A percentile compares a stretch with the other conserved stretches of the same genome.
Conservation (phyloP, 1,140 invertebrate species). For the Sarcophaga peregrina region DNA sequence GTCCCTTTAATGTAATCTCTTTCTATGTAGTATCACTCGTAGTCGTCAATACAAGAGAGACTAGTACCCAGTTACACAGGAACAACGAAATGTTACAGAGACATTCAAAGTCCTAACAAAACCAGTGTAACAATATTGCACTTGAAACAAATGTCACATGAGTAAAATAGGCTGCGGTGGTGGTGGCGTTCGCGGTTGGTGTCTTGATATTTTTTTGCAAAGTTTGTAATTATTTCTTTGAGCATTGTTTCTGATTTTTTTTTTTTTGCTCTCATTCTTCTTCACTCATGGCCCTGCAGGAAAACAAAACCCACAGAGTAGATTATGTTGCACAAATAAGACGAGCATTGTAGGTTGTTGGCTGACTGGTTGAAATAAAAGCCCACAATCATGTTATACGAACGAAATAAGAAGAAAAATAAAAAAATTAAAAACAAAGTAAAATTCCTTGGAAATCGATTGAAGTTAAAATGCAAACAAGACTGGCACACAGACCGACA, state of each 20-base stretch:
- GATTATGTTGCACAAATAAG: constrained; percentile 20
- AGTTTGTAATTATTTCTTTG: constrained; percentile 16
- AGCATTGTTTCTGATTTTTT: background rate
- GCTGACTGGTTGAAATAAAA: background rate
- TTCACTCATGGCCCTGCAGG: background rate
- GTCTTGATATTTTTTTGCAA: background rate
- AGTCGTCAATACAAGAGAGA: background rate
- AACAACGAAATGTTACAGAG: background rate
- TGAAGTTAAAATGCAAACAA: constrained; percentile 9
- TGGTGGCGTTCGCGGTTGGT: background rate
- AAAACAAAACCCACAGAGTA: background rate
- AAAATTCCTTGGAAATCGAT: constrained; percentile 40
- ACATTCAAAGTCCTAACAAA: background rate
- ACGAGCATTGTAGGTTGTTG: background rate
- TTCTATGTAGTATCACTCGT: background rate
- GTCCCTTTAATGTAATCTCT: too few species aligned
- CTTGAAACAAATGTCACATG: constrained; percentile 11
- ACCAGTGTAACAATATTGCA: background rate
- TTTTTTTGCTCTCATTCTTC: background rate
- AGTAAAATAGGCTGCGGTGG: background rate
- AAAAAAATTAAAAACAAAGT: background rate
- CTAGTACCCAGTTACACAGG: too few species aligned
- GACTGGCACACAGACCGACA: background rate
- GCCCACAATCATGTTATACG: constrained; percentile 4
- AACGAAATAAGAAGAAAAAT: background rate